phyloP scores from a whole-genome alignment of 2,888 invertebrate species.

The Abrostola tripartita region DNA sequence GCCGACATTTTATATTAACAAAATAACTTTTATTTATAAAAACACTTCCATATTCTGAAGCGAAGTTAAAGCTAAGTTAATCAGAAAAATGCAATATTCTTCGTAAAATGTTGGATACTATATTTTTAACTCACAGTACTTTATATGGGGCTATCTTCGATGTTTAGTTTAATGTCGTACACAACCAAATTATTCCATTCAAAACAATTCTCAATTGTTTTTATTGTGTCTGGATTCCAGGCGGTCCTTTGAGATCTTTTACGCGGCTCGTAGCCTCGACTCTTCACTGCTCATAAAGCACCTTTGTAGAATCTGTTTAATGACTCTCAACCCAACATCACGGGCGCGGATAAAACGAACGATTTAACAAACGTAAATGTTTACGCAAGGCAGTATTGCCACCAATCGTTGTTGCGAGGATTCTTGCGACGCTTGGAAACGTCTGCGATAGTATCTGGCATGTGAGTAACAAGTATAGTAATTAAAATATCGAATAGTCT shows the following conservation, averaged over 20 bases:
- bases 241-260: background rate
- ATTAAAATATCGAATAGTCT: too few species aligned
- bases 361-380: slow-evolving; percentile 38
- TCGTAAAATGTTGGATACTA: too few species aligned
- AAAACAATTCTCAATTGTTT: background rate
- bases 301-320: slow-evolving; percentile 39
- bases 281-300: slow-evolving; percentile 45
- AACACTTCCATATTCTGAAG: too few species aligned
- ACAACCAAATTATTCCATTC: background rate
- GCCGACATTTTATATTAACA: background rate
- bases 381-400: slow-evolving; percentile 7
- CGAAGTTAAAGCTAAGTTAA: too few species aligned
- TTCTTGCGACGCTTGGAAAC: background rate
- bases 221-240: background rate
- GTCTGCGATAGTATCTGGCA: background rate
- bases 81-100: too few species aligned
- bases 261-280: slow-evolving; percentile 14
- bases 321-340: slow-evolving; percentile 18
- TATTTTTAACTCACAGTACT: too few species aligned
- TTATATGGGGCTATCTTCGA: too few species aligned
- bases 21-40: too few species aligned
- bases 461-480: too few species aligned
- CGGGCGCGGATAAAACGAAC: slow-evolving; percentile 35
- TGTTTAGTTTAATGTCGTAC: too few species aligned
- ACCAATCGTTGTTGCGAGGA: background rate